A percentile compares a stretch with the other conserved stretches of the same genome.
Conservation (phyloP, 2,888 invertebrate genomes). For the Archips xylosteana region DNA sequence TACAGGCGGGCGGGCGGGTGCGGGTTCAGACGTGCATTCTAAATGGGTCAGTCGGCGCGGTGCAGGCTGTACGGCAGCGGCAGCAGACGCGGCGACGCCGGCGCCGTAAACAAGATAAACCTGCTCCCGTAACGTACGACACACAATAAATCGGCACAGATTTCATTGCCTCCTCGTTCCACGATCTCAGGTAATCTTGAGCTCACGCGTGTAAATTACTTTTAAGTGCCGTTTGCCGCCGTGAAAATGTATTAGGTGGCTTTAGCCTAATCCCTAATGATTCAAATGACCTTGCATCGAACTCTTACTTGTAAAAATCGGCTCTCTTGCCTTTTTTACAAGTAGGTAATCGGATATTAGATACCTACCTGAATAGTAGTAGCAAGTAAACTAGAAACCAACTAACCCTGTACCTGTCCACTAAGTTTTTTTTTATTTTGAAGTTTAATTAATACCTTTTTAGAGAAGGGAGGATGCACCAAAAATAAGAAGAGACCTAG, state of each 20-base stretch:
- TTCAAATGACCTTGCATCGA: constrained; percentile 1
- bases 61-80: constrained; percentile 51
- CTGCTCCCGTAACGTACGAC: constrained; percentile 56
- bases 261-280: constrained; percentile 7
- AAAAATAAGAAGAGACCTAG: neutral
- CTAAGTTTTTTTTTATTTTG: neutral
- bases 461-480: neutral
- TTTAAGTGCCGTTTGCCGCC: constrained; percentile 47
- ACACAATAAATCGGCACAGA: constrained; percentile 70
- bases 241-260: constrained; percentile 8
- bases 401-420: no score
- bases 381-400: no score
- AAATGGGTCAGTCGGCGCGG: constrained; percentile 43
- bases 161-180: constrained; percentile 65
- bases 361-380: no score
- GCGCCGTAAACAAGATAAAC: constrained; percentile 73
- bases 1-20: constrained; percentile 21
- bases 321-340: no score
- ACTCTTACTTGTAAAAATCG: neutral
- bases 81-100: constrained; percentile 59
- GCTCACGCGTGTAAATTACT: constrained; percentile 50
- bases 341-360: no score
- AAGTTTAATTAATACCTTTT: neutral
- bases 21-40: constrained; percentile 34
- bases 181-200: constrained; percentile 59